Evolutionary conservation across 1,140 invertebrate genomes (phyloP).

Genomic region (Nomia melanderi): DNA sequence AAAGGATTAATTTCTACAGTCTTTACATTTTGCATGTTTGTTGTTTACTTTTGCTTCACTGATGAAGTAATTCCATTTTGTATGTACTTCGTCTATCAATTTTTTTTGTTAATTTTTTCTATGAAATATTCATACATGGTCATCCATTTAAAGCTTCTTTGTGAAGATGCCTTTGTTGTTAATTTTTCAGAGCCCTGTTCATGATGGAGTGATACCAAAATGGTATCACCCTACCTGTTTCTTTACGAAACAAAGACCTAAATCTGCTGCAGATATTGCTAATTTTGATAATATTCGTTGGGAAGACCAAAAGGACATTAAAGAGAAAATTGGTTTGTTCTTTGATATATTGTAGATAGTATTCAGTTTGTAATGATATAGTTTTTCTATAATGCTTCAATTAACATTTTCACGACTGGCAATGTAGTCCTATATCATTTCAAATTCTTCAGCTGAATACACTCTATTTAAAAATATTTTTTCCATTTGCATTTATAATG

Average conservation of each 20-base stretch:
- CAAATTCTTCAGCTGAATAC: no score
- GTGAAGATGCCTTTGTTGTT: no score
- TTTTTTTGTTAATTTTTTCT: no score
- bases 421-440: no score
- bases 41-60: not conserved
- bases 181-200: slow-evolving; percentile 88
- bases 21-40: not conserved
- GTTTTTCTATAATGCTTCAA: not conserved
- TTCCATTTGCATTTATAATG: no score
- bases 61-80: not conserved
- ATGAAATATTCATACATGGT: no score
- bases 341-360: not conserved
- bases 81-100: no score
- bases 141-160: no score
- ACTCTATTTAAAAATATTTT: no score
- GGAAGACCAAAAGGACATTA: slow-evolving; percentile 93
- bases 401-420: no score
- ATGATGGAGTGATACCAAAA: slow-evolving; percentile 93
- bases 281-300: slow-evolving; percentile 92
- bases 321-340: slow-evolving; percentile 85
- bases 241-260: slow-evolving; percentile 90
- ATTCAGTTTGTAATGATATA: slow-evolving; percentile 10
- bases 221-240: slow-evolving; percentile 97
- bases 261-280: slow-evolving; percentile 88
- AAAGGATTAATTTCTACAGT: not conserved